Base-by-base conservation (phyloP, 2,797 vertebrate genomes). In the Momotus momota region DNA sequence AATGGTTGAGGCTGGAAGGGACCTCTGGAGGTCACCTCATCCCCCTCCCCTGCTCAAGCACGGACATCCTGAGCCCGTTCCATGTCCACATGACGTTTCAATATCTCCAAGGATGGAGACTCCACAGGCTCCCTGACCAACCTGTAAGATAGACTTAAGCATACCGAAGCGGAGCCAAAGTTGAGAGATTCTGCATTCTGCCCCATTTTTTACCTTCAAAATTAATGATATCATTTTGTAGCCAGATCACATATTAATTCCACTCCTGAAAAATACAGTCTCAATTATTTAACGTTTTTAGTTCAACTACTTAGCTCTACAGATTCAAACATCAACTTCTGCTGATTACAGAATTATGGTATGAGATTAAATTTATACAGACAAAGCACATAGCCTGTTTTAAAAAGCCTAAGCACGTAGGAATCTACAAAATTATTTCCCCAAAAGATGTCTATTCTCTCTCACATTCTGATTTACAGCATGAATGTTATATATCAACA, bases 1-100 rank as follows among this genome's bases (percentile, higher is more conserved):
- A 29, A 17, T 61, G 23, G 31, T 18, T 81, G 35, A 65, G 13
- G 4, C 8, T 54, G 52, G 16, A 80, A 66, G 38, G 16, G 26
- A 77, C 31, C 10, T 80, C 27, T 64, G n/a, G 6, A 52, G 5
- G 14, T 54, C n/a, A 70, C 3, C 6, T 33, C 12, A 12, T 43
- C 10, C 14, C 64, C 12, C 3, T 9, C 3, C 3, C 8, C 35
- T 79, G 45, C 61, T 60, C 45, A 48, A n/a, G 21, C 21, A 81
- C 18, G 16, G 15, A 38, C 17, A 43, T 18, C 9, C n/a, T 38
- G 4, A 74, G 12, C 1, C 14, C 1, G 1, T 14, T 55, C 8
- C 40, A 49, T 6, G 21, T 23, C 33, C 35, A 35, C 38, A 21
- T 0, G 1, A 25, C 6, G 60, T 83, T 26, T 84, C 12, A 71